Base-by-base conservation (phyloP, 2,113 vertebrate species). In the Pholis gunnellus region DNA sequence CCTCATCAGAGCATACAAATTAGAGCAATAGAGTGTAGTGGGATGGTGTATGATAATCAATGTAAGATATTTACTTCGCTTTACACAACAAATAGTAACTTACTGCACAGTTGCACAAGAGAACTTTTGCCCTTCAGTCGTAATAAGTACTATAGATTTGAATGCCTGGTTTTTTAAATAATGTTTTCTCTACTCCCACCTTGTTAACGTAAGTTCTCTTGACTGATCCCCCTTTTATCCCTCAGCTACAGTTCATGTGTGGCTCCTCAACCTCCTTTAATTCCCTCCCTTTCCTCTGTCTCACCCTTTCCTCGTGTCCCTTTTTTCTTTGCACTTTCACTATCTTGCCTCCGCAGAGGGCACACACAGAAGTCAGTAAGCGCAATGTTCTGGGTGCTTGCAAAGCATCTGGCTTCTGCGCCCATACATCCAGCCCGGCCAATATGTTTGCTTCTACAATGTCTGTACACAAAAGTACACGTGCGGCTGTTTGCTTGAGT, bases 391-490 rank as follows among this genome's bases (percentile, higher is more conserved):
- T 83, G 80, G 85, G 87, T 90, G 82, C 86, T 76, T 84, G 81
- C 84, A 94, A 91, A 94, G 93, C 85, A 91, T 94, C 85, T 91
- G 91, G 87, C 82, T 87, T 79, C 89, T 50, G 91, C 94, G 91
- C 78, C 83, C 86, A 92, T 93, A 90, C 93, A 91, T 79, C 86
- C 87, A 91, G 91, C 86, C 86, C 50, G 81, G 92, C 94, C 87
- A 96, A 92, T 95, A 92, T 95, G 94, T 94, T 95, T 96, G 94
- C 94, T 85, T 93, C 91, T 89, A 95, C 94, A 95, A 94, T 94
- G 93, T 93, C 78, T 92, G 84, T 88, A 94, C 93, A 96, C 93
- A 90, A 83, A 83, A 94, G 89, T 93, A 94, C 91, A 92, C 91
- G 93, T 92, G 92, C 91, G 89, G 90, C 90, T 94, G 87, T 75